Evolutionary conservation across 2,888 invertebrate species (phyloP).

Genomic region (Meta bourneti): DNA sequence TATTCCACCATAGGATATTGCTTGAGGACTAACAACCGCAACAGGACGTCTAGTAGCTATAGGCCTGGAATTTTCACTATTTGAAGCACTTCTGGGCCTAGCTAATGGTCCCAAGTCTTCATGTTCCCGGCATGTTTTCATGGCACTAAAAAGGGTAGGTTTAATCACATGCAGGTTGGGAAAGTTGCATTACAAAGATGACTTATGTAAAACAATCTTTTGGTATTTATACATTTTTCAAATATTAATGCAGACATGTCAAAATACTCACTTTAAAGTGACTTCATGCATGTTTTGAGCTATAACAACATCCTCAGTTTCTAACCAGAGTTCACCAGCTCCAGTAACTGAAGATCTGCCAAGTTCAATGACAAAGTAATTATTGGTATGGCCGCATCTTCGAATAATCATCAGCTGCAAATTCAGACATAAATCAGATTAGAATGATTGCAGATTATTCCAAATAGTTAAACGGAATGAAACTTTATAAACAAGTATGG

Average conservation of each 20-base stretch:
- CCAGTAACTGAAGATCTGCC: conserved; percentile 93
- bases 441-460: too few species aligned
- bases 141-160: conserved; percentile 83
- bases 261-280: conserved; percentile 63
- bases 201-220: too few species aligned
- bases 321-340: conserved; percentile 98
- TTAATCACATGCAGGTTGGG: background rate
- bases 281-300: conserved; percentile 87
- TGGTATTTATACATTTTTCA: too few species aligned
- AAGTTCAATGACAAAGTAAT: conserved; percentile 95
- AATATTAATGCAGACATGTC: background rate
- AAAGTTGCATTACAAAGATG: background rate
- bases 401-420: conserved; percentile 83
- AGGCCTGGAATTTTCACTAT: conserved; percentile 87
- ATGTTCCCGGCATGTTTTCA: conserved; percentile 82
- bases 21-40: conserved; percentile 62
- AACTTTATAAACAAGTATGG: too few species aligned
- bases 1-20: conserved; percentile 52
- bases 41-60: conserved; percentile 83
- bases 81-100: conserved; percentile 86
- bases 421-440: background rate
- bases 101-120: conserved; percentile 86
- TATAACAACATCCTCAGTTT: conserved; percentile 92
- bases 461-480: too few species aligned
- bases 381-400: conserved; percentile 91